Conservation (phyloP, 2,113 vertebrate genomes). For the Passerina amoena region DNA sequence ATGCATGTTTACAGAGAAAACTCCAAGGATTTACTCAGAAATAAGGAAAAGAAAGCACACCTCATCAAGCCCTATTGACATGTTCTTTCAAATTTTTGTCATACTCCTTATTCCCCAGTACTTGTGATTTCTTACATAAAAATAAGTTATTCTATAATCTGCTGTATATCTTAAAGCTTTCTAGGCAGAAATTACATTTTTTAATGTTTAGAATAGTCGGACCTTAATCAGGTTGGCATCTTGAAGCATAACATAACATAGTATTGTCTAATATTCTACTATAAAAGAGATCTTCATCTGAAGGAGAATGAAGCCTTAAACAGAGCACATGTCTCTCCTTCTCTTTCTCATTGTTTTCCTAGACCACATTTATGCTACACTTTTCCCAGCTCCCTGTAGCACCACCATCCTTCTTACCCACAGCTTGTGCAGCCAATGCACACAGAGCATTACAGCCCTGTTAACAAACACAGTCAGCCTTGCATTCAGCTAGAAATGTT, state of each 20-base stretch:
- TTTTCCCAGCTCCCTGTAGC: neutral
- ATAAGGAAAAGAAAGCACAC: neutral
- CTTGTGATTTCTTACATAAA: neutral
- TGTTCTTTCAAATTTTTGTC: neutral
- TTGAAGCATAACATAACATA: neutral
- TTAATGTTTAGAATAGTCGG: neutral
- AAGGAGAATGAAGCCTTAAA: neutral
- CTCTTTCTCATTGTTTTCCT: neutral
- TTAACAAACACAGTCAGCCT: neutral
- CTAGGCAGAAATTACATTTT: neutral
- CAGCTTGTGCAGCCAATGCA: fast-evolving
- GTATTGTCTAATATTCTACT: neutral
- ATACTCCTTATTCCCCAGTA: neutral
- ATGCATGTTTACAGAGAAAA: neutral
- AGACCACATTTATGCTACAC: neutral
- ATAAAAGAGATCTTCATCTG: neutral
- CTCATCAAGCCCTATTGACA: neutral
- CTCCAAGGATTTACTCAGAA: neutral
- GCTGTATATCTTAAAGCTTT: neutral
- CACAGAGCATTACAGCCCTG: neutral
- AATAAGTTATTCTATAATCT: neutral
- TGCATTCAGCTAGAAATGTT: neutral
- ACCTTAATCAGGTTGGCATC: neutral
- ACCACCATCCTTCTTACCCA: neutral
- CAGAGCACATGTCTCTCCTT: neutral